Evolutionary conservation across 2,888 invertebrate species (phyloP).

Genomic region (Diaprepes abbreviatus): DNA sequence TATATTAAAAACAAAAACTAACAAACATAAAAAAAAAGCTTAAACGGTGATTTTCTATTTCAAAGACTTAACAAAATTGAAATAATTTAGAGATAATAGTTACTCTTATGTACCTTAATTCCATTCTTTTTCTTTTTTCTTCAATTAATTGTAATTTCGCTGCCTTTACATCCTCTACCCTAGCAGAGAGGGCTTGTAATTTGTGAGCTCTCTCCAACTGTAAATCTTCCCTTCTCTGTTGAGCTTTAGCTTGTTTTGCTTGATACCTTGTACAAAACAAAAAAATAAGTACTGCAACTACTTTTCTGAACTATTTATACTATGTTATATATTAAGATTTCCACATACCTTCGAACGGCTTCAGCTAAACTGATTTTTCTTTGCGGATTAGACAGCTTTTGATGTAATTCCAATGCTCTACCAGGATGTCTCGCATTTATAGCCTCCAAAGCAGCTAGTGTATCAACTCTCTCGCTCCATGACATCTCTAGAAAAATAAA

Average conservation of each 20-base stretch:
- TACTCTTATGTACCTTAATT: conserved; percentile 69
- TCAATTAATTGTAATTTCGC: conserved; percentile 90
- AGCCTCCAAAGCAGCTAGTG: conserved; percentile 82
- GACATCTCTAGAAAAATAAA: conserved; percentile 72
- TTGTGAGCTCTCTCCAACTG: conserved; percentile 88
- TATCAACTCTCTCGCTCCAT: conserved; percentile 89
- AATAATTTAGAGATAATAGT: too few relatives aligned
- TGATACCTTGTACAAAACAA: conserved; percentile 72
- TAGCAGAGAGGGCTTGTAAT: conserved; percentile 86
- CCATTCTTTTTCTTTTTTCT: conserved; percentile 83
- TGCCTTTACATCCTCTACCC: conserved; percentile 87
- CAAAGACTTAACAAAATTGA: too few relatives aligned
- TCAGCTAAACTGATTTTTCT: conserved; percentile 88
- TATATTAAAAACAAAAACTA: not conserved
- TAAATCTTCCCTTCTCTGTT: conserved; percentile 85
- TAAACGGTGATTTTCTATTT: too few relatives aligned
- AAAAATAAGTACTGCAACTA: too few relatives aligned
- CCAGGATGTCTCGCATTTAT: conserved; percentile 92
- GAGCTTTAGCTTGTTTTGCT: conserved; percentile 92
- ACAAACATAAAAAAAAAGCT: too few relatives aligned
- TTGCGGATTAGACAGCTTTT: conserved; percentile 93
- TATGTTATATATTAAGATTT: too few relatives aligned
- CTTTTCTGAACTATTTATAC: too few relatives aligned
- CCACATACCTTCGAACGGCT: conserved; percentile 73
- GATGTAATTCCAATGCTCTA: conserved; percentile 91